Conservation (phyloP, 2,113 vertebrate species). For the Ancistrus triradiatus region DNA sequence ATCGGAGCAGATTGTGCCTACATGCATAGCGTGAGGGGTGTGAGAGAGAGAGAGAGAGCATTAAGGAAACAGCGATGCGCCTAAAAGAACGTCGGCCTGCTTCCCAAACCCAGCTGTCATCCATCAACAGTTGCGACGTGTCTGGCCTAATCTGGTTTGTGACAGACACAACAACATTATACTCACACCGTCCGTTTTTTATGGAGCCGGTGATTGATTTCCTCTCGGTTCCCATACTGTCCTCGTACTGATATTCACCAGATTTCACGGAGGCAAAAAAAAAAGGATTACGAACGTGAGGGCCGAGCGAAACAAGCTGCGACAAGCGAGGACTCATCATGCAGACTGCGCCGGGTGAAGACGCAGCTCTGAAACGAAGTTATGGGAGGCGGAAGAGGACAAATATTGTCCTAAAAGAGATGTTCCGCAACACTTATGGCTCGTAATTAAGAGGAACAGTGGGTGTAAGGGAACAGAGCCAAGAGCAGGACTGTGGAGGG, state of each 20-base stretch:
- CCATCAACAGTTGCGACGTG: slow-evolving; percentile 32
- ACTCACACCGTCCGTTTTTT: slow-evolving; percentile 35
- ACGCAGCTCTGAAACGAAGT: slow-evolving; percentile 1
- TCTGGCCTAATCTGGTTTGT: slow-evolving; percentile 43
- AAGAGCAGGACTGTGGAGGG: neutral
- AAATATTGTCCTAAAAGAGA: slow-evolving; percentile 33
- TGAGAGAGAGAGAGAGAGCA: slow-evolving; percentile 1
- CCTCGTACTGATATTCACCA: slow-evolving; percentile 27
- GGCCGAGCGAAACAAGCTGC: neutral
- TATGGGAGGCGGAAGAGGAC: neutral
- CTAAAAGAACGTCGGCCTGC: neutral
- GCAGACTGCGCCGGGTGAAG: neutral
- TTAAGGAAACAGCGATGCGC: neutral
- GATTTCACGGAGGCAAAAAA: neutral
- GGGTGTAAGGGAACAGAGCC: slow-evolving; percentile 1
- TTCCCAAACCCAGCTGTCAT: slow-evolving; percentile 19
- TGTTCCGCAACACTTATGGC: slow-evolving; percentile 33
- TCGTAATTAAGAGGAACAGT: slow-evolving; percentile 45
- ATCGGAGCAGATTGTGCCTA: no score
- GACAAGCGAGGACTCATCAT: neutral
- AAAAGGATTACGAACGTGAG: neutral
- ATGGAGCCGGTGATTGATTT: slow-evolving; percentile 41
- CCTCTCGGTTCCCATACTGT: slow-evolving; percentile 39
- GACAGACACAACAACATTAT: slow-evolving; percentile 42
- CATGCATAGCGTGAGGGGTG: neutral